phyloP scores from a whole-genome alignment of 1,140 invertebrate species.

The Cydia amplana region DNA sequence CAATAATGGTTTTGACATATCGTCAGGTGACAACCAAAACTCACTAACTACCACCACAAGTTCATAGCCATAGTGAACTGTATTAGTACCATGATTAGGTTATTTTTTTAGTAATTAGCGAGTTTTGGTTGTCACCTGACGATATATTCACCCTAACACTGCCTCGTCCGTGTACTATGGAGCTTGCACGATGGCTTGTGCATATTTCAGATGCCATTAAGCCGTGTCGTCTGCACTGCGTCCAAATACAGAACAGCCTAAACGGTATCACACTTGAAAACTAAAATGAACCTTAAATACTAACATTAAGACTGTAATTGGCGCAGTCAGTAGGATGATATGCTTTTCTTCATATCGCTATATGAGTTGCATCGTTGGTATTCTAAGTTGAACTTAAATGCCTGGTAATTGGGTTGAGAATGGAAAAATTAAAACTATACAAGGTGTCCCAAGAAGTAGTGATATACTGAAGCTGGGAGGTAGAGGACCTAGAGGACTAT shows the following conservation, averaged over 20 bases:
- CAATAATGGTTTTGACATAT: too few relatives aligned
- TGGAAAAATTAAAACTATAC: neutral
- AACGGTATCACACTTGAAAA: neutral
- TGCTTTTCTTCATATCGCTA: neutral
- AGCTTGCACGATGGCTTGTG: neutral
- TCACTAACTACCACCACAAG: too few relatives aligned
- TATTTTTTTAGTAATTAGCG: too few relatives aligned
- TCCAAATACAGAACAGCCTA: neutral
- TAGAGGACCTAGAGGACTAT: too few relatives aligned
- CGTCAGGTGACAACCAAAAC: too few relatives aligned
- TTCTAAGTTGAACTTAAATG: neutral
- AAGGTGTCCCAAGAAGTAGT: neutral
- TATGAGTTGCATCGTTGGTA: neutral
- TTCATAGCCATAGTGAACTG: too few relatives aligned
- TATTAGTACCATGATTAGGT: too few relatives aligned
- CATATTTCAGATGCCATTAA: conserved; percentile 17
- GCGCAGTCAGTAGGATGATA: neutral
- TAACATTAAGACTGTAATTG: neutral
- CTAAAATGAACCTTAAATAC: neutral
- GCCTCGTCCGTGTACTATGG: neutral
- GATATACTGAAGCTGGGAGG: too few relatives aligned
- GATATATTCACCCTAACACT: neutral
- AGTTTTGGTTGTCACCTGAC: too few relatives aligned
- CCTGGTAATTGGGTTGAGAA: neutral
- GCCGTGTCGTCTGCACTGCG: neutral